Evolutionary conservation across 2,113 vertebrate species (phyloP).

Genomic region (Heloderma charlesbogerti): DNA sequence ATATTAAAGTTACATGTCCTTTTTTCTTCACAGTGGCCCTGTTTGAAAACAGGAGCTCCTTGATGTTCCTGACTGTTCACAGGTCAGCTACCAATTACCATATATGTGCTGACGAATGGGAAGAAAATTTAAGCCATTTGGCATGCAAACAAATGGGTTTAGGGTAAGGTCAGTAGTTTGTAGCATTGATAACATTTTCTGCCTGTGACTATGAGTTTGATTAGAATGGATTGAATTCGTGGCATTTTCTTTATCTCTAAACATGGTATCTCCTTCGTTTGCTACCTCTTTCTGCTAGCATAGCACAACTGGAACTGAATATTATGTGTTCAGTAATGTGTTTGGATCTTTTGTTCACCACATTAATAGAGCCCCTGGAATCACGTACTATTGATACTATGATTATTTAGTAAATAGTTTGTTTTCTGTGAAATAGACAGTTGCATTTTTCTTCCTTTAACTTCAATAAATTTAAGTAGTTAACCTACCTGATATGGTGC

Average conservation of each 20-base stretch:
- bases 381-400: background rate
- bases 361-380: background rate
- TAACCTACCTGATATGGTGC: background rate
- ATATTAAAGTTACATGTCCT: conserved; percentile 37
- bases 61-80: conserved; percentile 82
- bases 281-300: background rate
- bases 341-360: background rate
- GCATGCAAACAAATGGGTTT: conserved; percentile 96
- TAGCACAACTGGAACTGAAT: background rate
- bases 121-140: conserved; percentile 83
- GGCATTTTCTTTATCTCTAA: background rate
- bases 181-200: conserved; percentile 73
- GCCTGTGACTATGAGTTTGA: conserved; percentile 3
- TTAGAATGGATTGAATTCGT: background rate
- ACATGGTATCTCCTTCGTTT: background rate
- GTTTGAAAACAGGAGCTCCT: conserved; percentile 72
- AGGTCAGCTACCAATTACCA: conserved; percentile 84
- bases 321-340: background rate
- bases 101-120: conserved; percentile 94
- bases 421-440: background rate
- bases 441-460: background rate
- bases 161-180: conserved; percentile 95
- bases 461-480: background rate
- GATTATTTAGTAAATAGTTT: background rate
- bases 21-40: conserved; percentile 84